A percentile compares a stretch with the other conserved stretches of the same genome.
Conservation (phyloP, 2,797 vertebrate genomes). For the Phoxinus dragarum region DNA sequence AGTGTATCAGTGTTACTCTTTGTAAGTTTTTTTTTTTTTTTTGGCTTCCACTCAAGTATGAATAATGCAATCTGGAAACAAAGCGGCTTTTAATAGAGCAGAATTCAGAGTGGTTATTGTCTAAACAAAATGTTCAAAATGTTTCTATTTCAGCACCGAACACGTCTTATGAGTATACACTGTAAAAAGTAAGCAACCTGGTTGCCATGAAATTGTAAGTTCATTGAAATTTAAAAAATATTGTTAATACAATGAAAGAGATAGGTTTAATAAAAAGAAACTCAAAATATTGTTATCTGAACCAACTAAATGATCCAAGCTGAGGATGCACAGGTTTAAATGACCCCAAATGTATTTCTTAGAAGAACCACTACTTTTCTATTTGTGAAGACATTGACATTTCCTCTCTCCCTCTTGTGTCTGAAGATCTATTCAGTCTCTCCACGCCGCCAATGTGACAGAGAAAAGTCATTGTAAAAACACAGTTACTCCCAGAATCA, state of each 20-base stretch:
- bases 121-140: neutral
- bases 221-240: too few species aligned
- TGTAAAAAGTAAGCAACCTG: too few species aligned
- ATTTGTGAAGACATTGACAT: neutral
- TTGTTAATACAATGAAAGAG: too few species aligned
- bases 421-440: neutral
- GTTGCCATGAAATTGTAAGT: too few species aligned
- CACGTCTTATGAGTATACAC: neutral
- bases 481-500: neutral
- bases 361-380: neutral
- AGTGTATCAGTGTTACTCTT: conserved; percentile 36
- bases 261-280: too few species aligned
- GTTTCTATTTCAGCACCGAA: neutral
- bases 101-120: neutral
- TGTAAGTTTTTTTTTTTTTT: conserved; percentile 2
- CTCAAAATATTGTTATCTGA: too few species aligned
- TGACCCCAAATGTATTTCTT: neutral
- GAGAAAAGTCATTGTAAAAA: neutral
- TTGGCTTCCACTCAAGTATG: conserved; percentile 7
- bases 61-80: conserved; percentile 23
- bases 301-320: too few species aligned
- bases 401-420: neutral
- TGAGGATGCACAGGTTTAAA: neutral
- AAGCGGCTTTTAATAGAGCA: neutral
- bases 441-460: neutral